Percentiles rank a stretch among this genome's conserved stretches.
Conservation (phyloP, 2,797 vertebrate genomes). For the Falco naumanni region DNA sequence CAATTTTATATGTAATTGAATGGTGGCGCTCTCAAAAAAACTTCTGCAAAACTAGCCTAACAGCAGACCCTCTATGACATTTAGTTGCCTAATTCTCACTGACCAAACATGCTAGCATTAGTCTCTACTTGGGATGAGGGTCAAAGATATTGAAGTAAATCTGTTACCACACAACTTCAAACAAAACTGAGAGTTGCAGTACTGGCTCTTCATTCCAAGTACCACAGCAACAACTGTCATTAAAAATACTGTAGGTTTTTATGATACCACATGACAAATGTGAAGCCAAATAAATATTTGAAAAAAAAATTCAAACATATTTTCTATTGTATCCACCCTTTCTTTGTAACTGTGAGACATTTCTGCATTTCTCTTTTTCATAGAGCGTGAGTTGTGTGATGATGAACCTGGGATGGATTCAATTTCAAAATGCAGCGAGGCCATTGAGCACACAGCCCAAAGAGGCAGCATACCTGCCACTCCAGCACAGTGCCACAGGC, state of each 20-base stretch:
- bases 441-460: background rate
- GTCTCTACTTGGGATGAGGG: background rate
- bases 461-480: background rate
- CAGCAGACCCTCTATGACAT: background rate
- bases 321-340: background rate
- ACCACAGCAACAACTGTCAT: background rate
- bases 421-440: background rate
- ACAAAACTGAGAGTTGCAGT: background rate
- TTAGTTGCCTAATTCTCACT: background rate
- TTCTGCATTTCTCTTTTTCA: background rate
- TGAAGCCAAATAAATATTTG: background rate
- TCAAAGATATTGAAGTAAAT: background rate
- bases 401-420: background rate
- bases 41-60: background rate
- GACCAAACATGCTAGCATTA: background rate
- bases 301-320: background rate
- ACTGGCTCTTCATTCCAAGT: background rate
- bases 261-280: background rate
- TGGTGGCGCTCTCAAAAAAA: background rate
- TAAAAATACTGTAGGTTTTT: background rate
- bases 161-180: background rate
- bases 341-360: background rate
- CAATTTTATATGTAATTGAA: rapidly evolving
- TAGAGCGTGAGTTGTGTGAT: background rate
- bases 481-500: background rate